Percentiles rank a stretch among this genome's conserved stretches.
Conservation (phyloP, 2,797 vertebrate species). For the Morus bassanus region DNA sequence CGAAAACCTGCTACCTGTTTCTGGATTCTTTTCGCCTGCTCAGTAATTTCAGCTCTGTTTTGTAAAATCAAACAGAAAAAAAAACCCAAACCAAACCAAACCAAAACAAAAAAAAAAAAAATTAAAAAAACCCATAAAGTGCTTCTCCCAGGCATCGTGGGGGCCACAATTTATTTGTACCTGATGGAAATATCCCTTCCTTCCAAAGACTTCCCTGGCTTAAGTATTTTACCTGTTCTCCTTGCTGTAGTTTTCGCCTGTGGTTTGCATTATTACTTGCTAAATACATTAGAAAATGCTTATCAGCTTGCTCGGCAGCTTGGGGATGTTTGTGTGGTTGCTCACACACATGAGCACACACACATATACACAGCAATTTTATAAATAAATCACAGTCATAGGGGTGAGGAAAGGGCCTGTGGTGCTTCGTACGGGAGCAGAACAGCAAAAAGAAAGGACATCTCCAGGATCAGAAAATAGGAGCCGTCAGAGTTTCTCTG, state of each 20-base stretch:
- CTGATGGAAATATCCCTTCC: background rate
- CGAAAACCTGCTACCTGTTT: constrained; percentile 9
- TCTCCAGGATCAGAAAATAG: background rate
- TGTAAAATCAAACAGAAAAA: background rate
- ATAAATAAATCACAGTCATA: constrained; percentile 52
- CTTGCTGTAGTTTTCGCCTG: background rate
- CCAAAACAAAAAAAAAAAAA: too few relatives aligned
- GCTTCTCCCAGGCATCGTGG: background rate
- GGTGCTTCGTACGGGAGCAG: background rate
- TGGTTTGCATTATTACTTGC: constrained; percentile 26
- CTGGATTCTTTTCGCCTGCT: background rate
- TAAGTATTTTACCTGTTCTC: background rate
- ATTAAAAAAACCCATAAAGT: background rate
- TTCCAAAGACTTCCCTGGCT: background rate
- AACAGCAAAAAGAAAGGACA: background rate
- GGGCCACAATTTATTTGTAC: background rate
- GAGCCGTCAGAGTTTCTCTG: background rate
- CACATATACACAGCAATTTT: background rate
- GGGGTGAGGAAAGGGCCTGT: constrained; percentile 18
- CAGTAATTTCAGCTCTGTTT: background rate
- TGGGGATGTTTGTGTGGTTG: constrained; percentile 22
- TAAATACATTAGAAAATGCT: constrained; percentile 41
- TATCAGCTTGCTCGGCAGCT: constrained; percentile 19
- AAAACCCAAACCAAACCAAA: background rate
- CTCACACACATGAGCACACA: background rate